These are phyloP conservation scores for Puffinus mauretanicus DNA, from an alignment of 2,113 vertebrate species.

Conservation along the genomic window DNA sequence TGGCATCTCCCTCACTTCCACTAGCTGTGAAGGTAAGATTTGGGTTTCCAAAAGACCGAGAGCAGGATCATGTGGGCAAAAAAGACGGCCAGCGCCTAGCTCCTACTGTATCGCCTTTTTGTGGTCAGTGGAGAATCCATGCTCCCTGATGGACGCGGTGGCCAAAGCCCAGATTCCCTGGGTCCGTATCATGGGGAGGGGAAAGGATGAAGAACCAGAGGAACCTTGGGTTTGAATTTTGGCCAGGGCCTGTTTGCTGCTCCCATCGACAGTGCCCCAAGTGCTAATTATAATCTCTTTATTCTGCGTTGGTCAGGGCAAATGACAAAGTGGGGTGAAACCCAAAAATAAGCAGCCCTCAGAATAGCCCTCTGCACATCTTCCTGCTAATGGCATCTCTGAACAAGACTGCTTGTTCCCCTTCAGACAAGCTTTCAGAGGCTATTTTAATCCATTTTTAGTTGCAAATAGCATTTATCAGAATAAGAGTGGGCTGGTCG, in stretches of 20 bases:
- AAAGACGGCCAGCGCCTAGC: not conserved
- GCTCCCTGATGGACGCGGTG: not conserved
- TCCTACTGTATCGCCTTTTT: not conserved
- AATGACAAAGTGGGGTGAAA: slow-evolving; percentile 25
- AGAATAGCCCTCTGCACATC: slow-evolving; percentile 2
- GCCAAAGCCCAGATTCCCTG: not conserved
- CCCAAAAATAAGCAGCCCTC: slow-evolving; percentile 16
- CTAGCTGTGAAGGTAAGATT: not conserved
- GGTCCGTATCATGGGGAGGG: not conserved
- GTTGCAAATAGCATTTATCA: slow-evolving; percentile 48
- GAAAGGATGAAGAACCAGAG: not conserved
- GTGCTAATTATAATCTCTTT: not conserved
- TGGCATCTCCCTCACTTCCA: not conserved
- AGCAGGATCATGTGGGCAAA: not conserved
- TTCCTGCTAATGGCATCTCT: slow-evolving; percentile 13
- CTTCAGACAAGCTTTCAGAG: slow-evolving; percentile 33
- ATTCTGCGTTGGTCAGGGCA: not conserved
- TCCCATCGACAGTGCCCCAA: not conserved
- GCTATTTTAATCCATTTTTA: slow-evolving; percentile 53
- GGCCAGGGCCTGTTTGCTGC: not conserved
- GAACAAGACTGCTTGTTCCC: slow-evolving; percentile 31
- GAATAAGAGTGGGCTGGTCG: slow-evolving; percentile 9
- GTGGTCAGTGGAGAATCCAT: not conserved
- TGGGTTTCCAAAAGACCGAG: not conserved
- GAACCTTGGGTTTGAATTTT: not conserved